These are phyloP conservation scores for Conus betulinus DNA, from an alignment of 1,140 invertebrate genomes.

Conservation along the genomic window DNA sequence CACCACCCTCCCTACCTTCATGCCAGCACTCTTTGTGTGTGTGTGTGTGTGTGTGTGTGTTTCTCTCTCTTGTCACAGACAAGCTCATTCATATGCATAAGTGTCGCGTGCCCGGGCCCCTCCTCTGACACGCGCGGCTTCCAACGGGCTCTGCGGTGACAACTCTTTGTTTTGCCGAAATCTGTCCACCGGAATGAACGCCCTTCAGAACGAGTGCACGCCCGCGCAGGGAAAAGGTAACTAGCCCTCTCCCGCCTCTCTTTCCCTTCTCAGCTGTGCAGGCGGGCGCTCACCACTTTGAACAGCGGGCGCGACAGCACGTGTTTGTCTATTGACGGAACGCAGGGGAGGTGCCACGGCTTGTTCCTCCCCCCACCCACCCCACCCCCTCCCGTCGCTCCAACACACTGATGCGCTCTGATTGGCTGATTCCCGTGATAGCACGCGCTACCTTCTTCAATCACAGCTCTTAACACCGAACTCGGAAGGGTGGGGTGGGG, in stretches of 20 bases:
- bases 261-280: not conserved
- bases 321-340: constrained; percentile 7
- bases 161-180: constrained; percentile 24
- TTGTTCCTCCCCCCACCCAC: not conserved
- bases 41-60: not conserved
- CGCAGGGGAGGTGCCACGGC: constrained; percentile 25
- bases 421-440: constrained; percentile 29
- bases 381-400: constrained; percentile 14
- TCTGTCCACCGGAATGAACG: constrained; percentile 9
- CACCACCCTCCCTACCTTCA: not conserved
- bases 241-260: too few species aligned
- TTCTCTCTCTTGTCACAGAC: constrained; percentile 16
- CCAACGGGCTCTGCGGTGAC: not conserved
- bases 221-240: not conserved
- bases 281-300: not conserved
- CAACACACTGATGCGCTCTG: constrained; percentile 31
- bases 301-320: not conserved
- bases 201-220: not conserved
- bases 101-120: constrained; percentile 34
- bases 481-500: not conserved
- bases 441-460: constrained; percentile 37
- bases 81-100: constrained; percentile 41
- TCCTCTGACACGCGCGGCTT: constrained; percentile 32
- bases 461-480: constrained; percentile 19
- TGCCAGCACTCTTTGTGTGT: constrained; percentile 14